Base-by-base conservation (phyloP, 1,140 invertebrate genomes). In the Drosophila asahinai region DNA sequence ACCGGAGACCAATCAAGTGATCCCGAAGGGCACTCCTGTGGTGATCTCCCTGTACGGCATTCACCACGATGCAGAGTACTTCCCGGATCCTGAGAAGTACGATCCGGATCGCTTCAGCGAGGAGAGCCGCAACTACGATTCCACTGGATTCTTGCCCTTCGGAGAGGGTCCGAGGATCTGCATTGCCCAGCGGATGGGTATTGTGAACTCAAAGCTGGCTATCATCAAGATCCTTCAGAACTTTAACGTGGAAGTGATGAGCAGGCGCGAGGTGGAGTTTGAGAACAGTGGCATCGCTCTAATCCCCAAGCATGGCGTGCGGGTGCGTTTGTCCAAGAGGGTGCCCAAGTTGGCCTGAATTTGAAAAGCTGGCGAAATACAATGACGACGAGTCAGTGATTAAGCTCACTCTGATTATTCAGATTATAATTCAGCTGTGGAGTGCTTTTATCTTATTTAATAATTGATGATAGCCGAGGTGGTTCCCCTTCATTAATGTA, bases 151-250 rank as follows among this genome's bases (percentile, higher is more conserved):
- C 80, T 92, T 96, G 68, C 96, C 96, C 5, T 96, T 97, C 86
- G 96, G 95, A 17, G 95, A 95, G 62, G 96, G 96, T 6, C 94
- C 95, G 4, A 93, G 95, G 57, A 95, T 95, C 2, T 92, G 91
- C 59, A 78, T 91, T 54, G 86, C 86, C 8, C 80, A 83, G 58
- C 54, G 86, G 1, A 86, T 91, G 86, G 87, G 87, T 3, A 78
- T 74, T 5, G 38, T 87, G 1, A 91, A 87, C 12, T 57, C 75
- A 12, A 91, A 91, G 22, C 25, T 91, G 40, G 87, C 83, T 8
- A 65, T 91, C 8, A 66, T 91, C 3, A 91, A 91, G 40, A 25
- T 91, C 11, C 75, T 91, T 0, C 81, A 86, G 33, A 54, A 91
- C 45, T 91, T 89, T 11, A 75, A 91, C 3, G 58, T 91, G 3